A percentile compares a stretch with the other conserved stretches of the same genome.
Evolutionary conservation across 1,140 invertebrate genomes (phyloP).

Genomic region (Drosophila sucinea): DNA sequence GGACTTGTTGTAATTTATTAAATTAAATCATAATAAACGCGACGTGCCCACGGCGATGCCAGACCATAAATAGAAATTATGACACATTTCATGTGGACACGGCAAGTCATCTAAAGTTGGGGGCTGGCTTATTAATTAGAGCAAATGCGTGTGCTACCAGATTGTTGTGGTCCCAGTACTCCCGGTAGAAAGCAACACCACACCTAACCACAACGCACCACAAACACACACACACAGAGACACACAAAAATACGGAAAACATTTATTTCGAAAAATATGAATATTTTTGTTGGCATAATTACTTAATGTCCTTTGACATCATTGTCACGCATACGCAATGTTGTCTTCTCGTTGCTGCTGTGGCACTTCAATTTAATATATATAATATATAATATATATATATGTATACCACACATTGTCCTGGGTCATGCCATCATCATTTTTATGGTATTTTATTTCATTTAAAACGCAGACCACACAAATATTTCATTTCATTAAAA

Average conservation of each 20-base stretch:
- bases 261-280: slow-evolving; percentile 34
- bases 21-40: slow-evolving; percentile 77
- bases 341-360: slow-evolving; percentile 22
- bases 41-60: slow-evolving; percentile 49
- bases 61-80: slow-evolving; percentile 79
- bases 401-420: slow-evolving; percentile 31
- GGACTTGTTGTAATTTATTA: slow-evolving; percentile 76
- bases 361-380: slow-evolving; percentile 38
- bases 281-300: slow-evolving; percentile 41
- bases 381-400: slow-evolving; percentile 6
- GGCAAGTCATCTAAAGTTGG: slow-evolving; percentile 58
- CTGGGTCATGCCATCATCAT: slow-evolving; percentile 1
- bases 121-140: slow-evolving; percentile 74
- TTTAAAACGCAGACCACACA: slow-evolving; percentile 10
- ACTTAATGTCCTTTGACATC: slow-evolving; percentile 37
- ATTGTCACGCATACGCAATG: slow-evolving; percentile 50
- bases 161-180: slow-evolving; percentile 62
- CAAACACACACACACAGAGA: background rate
- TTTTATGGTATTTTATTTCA: slow-evolving; percentile 13
- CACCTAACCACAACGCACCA: slow-evolving; percentile 15
- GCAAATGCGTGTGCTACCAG: slow-evolving; percentile 65
- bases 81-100: slow-evolving; percentile 77
- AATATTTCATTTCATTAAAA: slow-evolving; percentile 42
- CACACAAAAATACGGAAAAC: background rate
- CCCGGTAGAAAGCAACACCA: background rate